Evolutionary conservation across 2,113 vertebrate genomes (phyloP).

Genomic region (Melanocharis versteri): DNA sequence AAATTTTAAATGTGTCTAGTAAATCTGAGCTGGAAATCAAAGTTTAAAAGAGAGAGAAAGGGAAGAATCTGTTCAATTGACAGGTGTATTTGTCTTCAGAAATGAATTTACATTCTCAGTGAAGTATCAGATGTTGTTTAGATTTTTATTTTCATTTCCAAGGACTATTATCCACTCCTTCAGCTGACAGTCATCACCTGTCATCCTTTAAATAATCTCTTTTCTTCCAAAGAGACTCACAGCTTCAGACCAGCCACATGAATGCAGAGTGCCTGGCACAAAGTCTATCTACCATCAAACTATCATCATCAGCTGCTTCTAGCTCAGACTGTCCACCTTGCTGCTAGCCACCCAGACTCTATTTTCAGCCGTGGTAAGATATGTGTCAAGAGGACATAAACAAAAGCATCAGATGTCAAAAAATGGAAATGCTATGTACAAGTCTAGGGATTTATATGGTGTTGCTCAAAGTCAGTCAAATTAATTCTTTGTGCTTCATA

Average conservation of each 20-base stretch:
- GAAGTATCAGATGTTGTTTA: background rate
- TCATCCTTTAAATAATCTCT: background rate
- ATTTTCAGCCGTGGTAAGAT: background rate
- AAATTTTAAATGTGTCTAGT: background rate
- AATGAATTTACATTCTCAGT: background rate
- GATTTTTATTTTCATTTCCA: background rate
- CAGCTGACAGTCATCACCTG: background rate
- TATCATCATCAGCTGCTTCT: background rate
- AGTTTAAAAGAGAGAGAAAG: background rate
- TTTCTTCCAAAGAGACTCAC: background rate
- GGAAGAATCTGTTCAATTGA: background rate
- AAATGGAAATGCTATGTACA: background rate
- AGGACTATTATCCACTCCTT: background rate
- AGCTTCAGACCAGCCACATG: background rate
- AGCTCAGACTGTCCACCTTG: background rate
- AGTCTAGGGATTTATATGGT: background rate
- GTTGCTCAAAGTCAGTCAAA: background rate
- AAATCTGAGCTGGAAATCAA: conserved; percentile 27
- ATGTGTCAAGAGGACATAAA: background rate
- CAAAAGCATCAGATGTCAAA: background rate
- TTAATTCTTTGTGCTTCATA: background rate
- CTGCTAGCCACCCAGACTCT: background rate
- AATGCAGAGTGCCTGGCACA: background rate
- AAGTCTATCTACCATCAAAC: background rate
- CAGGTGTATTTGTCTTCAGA: background rate